phyloP scores from a whole-genome alignment of 2,888 invertebrate genomes.

The Diarsia rubi region DNA sequence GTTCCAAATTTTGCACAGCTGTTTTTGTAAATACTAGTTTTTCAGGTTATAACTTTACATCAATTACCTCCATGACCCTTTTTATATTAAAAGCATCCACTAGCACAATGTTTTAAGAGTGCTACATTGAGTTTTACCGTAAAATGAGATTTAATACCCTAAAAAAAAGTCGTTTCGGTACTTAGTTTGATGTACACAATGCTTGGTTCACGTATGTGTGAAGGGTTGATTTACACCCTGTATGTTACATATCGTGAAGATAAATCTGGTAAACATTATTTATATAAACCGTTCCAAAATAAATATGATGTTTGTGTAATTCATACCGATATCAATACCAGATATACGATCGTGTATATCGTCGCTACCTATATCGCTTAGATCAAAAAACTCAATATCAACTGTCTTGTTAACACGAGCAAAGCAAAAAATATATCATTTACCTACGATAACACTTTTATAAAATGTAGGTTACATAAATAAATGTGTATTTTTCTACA shows the following conservation, averaged over 20 bases:
- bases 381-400: constrained; percentile 46
- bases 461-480: constrained; percentile 38
- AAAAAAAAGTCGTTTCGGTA: too few species aligned
- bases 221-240: too few species aligned
- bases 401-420: constrained; percentile 49
- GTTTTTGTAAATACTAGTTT: too few species aligned
- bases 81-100: too few species aligned
- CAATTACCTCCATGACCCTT: too few species aligned
- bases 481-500: constrained; percentile 36
- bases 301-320: constrained; percentile 11
- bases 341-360: constrained; percentile 1
- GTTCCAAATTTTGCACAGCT: too few species aligned
- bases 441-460: constrained; percentile 41
- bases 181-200: too few species aligned
- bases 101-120: too few species aligned
- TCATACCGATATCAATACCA: constrained; percentile 14
- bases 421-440: constrained; percentile 39
- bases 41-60: too few species aligned
- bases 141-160: too few species aligned
- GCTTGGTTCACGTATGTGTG: too few species aligned
- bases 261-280: neutral
- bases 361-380: neutral
- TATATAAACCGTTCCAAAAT: constrained; percentile 14
- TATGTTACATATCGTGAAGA: neutral
- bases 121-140: too few species aligned